phyloP scores from a whole-genome alignment of 2,113 vertebrate species.

The Rhegmatorhina hoffmannsi region DNA sequence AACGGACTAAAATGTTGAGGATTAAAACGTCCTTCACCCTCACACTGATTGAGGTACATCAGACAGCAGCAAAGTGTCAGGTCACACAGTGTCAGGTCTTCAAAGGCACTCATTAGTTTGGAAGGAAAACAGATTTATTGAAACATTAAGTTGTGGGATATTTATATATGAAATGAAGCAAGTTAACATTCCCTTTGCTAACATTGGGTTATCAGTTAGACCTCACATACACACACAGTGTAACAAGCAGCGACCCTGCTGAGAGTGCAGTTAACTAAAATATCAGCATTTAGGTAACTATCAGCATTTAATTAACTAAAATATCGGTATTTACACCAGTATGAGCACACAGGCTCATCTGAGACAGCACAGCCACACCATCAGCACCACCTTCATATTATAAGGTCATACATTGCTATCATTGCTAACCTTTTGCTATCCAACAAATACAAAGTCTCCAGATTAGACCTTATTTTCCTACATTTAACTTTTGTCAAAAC shows the following conservation, averaged over 20 bases:
- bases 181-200: neutral
- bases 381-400: too few relatives aligned
- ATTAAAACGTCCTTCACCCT: neutral
- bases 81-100: neutral
- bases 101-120: too few relatives aligned
- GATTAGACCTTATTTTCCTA: neutral
- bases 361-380: neutral
- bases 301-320: neutral
- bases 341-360: neutral
- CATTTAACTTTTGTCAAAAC: neutral
- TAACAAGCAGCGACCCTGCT: neutral
- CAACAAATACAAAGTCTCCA: neutral
- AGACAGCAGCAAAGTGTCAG: neutral
- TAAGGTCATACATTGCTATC: neutral
- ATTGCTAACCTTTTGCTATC: neutral
- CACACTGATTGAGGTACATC: fast-evolving
- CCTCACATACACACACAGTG: neutral
- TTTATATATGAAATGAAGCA: neutral
- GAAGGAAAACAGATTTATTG: neutral
- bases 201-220: neutral
- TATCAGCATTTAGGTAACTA: neutral
- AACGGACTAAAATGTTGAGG: neutral
- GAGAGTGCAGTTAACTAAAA: neutral
- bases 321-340: neutral
- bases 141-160: neutral